These are phyloP conservation scores for Congeria kusceri DNA, from an alignment of 2,888 invertebrate species.

Conservation along the genomic window DNA sequence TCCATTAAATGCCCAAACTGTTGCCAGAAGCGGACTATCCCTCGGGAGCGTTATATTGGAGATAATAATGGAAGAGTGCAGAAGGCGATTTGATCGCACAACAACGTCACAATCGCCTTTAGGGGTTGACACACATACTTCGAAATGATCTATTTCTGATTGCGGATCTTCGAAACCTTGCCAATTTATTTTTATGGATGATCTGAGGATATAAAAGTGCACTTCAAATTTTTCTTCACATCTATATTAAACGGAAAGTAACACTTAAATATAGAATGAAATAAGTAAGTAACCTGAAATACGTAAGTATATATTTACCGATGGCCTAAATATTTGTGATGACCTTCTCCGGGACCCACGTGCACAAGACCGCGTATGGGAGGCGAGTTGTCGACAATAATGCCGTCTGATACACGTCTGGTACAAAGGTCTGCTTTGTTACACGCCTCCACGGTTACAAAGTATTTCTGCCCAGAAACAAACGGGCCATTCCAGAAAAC, in stretches of 20 bases:
- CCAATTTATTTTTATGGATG: constrained; percentile 15
- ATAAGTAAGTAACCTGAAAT: too few relatives aligned
- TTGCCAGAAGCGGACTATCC: constrained; percentile 39
- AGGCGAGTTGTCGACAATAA: constrained; percentile 66
- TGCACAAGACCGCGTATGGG: constrained; percentile 63
- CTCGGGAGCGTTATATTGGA: constrained; percentile 37
- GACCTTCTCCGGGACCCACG: constrained; percentile 42
- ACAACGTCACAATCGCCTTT: constrained; percentile 48
- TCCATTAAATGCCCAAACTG: constrained; percentile 45
- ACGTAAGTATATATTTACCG: constrained; percentile 16
- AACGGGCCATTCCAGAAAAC: constrained; percentile 14
- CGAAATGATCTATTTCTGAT: constrained; percentile 61
- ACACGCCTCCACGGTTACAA: constrained; percentile 63
- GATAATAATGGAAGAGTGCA: constrained; percentile 42
- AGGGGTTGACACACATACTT: constrained; percentile 55
- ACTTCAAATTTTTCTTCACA: too few relatives aligned
- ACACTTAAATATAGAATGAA: too few relatives aligned
- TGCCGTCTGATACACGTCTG: constrained; percentile 55
- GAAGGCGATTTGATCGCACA: constrained; percentile 31
- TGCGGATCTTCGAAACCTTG: constrained; percentile 60
- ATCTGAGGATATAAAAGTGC: constrained; percentile 8
- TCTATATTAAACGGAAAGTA: too few relatives aligned
- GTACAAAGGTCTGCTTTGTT: constrained; percentile 64
- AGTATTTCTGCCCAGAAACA: constrained; percentile 55
- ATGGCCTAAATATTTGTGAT: constrained; percentile 18